Evolutionary conservation across 1,140 invertebrate genomes (phyloP).

Genomic region (Adelges cooleyi): DNA sequence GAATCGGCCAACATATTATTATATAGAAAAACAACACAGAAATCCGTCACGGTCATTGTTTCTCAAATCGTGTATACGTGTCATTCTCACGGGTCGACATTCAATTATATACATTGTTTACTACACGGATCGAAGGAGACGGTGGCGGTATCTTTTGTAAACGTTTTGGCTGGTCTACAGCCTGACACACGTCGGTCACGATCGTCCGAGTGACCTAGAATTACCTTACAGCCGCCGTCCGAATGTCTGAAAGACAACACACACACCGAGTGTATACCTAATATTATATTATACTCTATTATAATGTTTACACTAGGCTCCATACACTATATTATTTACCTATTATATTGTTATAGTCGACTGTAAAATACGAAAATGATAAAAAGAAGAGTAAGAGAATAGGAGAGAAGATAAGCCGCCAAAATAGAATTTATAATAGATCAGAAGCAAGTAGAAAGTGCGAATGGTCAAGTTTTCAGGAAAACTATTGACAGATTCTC

Average conservation of each 20-base stretch:
- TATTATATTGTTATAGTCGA: too few relatives aligned
- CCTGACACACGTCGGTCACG: constrained; percentile 22
- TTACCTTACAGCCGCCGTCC: not conserved
- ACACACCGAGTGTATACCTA: too few relatives aligned
- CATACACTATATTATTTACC: not conserved
- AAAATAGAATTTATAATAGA: too few relatives aligned
- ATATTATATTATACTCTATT: too few relatives aligned
- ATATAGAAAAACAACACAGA: too few relatives aligned
- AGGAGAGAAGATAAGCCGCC: too few relatives aligned
- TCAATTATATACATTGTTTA: not conserved
- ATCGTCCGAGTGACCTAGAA: constrained; percentile 24
- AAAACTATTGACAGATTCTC: too few relatives aligned
- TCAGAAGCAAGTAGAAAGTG: too few relatives aligned
- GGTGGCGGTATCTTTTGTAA: not conserved
- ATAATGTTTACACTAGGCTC: constrained; percentile 4
- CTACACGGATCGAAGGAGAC: not conserved
- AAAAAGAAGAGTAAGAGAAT: too few relatives aligned
- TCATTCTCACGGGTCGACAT: constrained; percentile 8
- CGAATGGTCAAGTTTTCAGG: too few relatives aligned
- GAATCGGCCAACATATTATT: too few relatives aligned
- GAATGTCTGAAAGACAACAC: constrained; percentile 3
- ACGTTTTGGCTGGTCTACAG: not conserved
- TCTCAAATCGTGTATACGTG: constrained; percentile 15
- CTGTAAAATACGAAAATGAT: too few relatives aligned
- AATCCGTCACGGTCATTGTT: constrained; percentile 13